A percentile compares a stretch with the other conserved stretches of the same genome.
phyloP scores from a whole-genome alignment of 1,140 invertebrate genomes.

The Eurosta solidaginis region DNA sequence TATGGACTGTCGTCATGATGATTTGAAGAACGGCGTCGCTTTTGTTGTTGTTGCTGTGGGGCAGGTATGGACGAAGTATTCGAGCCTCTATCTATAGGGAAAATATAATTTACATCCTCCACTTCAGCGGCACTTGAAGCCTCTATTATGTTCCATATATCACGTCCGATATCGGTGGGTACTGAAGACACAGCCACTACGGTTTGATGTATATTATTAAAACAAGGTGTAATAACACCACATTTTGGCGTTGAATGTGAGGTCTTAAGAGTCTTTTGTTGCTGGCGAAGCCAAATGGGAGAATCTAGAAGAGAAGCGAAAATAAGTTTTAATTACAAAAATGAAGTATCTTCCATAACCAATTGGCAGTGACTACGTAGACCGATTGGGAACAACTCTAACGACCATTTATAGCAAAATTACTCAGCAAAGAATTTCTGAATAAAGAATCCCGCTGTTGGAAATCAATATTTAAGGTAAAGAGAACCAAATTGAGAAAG shows the following conservation, averaged over 20 bases:
- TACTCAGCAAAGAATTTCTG: too few species aligned
- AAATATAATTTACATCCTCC: conserved; percentile 53
- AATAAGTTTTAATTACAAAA: not conserved
- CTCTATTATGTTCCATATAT: conserved; percentile 61
- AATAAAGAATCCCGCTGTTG: too few species aligned
- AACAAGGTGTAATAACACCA: conserved; percentile 49
- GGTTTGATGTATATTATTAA: conserved; percentile 58
- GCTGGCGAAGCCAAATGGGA: conserved; percentile 55
- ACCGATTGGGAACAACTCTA: too few species aligned
- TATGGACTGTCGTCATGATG: conserved; percentile 39
- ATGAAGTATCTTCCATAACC: not conserved
- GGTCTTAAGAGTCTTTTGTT: conserved; percentile 53
- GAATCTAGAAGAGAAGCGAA: conserved; percentile 44
- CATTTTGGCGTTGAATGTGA: conserved; percentile 48
- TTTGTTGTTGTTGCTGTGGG: not conserved
- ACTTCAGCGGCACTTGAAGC: conserved; percentile 54
- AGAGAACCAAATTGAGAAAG: too few species aligned
- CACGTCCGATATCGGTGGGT: conserved; percentile 54
- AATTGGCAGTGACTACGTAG: too few species aligned
- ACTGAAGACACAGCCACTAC: conserved; percentile 56
- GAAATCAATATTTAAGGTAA: too few species aligned
- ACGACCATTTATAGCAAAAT: too few species aligned
- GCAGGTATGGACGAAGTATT: conserved; percentile 18
- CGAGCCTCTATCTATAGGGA: conserved; percentile 41
- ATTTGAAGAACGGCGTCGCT: not conserved